Conservation (phyloP, 2,888 invertebrate species). For the Celastrina argiolus region DNA sequence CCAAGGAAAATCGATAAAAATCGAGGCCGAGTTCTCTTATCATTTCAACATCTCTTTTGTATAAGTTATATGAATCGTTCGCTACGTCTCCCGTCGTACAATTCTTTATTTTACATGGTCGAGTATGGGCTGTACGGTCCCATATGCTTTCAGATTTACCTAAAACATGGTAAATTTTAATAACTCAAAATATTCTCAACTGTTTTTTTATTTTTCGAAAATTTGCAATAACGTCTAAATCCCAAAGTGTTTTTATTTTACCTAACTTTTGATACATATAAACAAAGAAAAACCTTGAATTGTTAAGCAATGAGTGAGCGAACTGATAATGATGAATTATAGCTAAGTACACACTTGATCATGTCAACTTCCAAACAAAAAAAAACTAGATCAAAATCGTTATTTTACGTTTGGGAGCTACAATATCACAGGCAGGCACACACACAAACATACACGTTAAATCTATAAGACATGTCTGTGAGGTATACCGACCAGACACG, state of each 20-base stretch:
- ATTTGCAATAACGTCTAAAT: neutral
- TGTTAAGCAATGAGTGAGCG: no score
- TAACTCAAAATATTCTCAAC: no score
- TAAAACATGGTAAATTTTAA: no score
- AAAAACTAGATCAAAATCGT: no score
- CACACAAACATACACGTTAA: no score
- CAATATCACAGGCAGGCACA: no score
- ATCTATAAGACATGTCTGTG: no score
- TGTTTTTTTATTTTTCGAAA: neutral
- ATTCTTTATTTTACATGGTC: constrained; percentile 66
- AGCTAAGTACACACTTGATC: no score
- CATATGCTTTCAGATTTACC: constrained; percentile 79
- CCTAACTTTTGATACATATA: neutral
- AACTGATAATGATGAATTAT: no score
- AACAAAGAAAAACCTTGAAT: no score
- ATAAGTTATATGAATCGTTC: constrained; percentile 77
- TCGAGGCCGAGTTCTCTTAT: constrained; percentile 63
- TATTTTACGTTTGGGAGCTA: no score
- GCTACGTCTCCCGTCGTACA: constrained; percentile 76
- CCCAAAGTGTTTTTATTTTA: neutral
- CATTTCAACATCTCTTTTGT: constrained; percentile 72
- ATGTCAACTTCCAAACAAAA: no score
- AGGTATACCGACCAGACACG: constrained; percentile 59
- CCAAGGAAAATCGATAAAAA: constrained; percentile 76
- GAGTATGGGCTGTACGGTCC: constrained; percentile 76